Percentiles rank a stretch among this genome's conserved stretches.
Conservation (phyloP, 2,888 invertebrate species). For the Hydriomena furcata region DNA sequence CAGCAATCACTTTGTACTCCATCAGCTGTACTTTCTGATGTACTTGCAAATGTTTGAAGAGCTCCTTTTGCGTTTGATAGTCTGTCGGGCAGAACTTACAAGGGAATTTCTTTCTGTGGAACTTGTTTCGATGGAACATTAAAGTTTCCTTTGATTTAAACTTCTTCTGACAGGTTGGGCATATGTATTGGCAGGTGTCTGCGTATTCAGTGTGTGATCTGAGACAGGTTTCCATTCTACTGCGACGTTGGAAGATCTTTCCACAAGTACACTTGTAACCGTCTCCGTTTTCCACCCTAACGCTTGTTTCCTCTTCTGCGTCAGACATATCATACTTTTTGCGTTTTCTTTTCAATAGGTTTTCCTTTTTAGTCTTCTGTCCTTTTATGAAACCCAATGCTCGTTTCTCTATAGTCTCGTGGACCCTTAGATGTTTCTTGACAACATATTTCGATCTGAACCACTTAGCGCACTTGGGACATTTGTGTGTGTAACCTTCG, state of each 20-base stretch:
- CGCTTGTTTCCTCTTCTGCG: constrained; percentile 29
- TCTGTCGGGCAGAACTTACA: constrained; percentile 80
- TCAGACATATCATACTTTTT: constrained; percentile 26
- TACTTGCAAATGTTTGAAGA: constrained; percentile 70
- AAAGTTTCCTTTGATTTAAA: constrained; percentile 66
- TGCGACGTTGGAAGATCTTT: constrained; percentile 59
- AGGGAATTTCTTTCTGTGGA: constrained; percentile 68
- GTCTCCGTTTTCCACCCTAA: constrained; percentile 45
- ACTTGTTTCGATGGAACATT: constrained; percentile 58
- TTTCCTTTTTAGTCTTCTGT: constrained; percentile 39
- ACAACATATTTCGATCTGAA: constrained; percentile 43
- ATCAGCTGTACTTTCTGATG: constrained; percentile 76
- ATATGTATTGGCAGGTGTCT: constrained; percentile 51
- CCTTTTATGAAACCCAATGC: constrained; percentile 57
- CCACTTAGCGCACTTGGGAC: constrained; percentile 62
- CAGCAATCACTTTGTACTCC: constrained; percentile 75
- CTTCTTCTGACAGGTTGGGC: constrained; percentile 61
- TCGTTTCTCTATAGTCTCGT: constrained; percentile 61
- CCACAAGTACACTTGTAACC: constrained; percentile 73
- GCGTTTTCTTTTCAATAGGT: constrained; percentile 4
- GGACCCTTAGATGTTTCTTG: constrained; percentile 59
- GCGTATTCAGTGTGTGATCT: constrained; percentile 60
- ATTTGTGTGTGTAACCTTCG: constrained; percentile 37
- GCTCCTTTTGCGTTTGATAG: constrained; percentile 67
- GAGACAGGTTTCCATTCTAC: constrained; percentile 70